These are phyloP conservation scores for Cryptus viduatorius DNA, from an alignment of 2,888 invertebrate genomes.

Conservation along the genomic window DNA sequence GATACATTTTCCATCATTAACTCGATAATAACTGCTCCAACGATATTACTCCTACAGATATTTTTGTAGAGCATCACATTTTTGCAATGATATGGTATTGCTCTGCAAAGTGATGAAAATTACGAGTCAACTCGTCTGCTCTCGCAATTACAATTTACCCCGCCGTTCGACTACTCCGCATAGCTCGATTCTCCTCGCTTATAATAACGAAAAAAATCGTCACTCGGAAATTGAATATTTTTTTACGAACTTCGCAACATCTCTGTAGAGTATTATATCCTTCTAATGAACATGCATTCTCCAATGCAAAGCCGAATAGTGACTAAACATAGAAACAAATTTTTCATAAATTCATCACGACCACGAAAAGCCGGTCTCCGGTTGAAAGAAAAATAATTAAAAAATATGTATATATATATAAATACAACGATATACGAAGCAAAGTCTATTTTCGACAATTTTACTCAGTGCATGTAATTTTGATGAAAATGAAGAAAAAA, in stretches of 20 bases:
- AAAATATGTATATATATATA: too few species aligned
- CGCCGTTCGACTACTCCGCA: neutral
- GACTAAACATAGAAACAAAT: neutral
- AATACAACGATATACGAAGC: too few species aligned
- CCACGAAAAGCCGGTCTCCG: too few species aligned
- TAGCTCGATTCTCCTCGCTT: neutral
- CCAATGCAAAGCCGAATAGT: too few species aligned
- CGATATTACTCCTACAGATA: neutral
- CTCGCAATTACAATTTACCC: neutral
- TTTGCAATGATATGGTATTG: neutral
- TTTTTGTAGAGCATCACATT: neutral
- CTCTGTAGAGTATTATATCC: too few species aligned
- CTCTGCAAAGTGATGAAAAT: neutral
- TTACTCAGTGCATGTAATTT: neutral
- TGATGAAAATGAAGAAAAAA: slow-evolving; percentile 52
- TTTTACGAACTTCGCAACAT: too few species aligned
- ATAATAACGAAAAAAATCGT: neutral
- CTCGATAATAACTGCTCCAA: neutral
- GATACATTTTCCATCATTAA: neutral
- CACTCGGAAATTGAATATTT: too few species aligned
- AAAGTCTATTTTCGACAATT: neutral
- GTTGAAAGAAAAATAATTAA: too few species aligned
- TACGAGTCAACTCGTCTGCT: neutral
- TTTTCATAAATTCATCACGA: neutral
- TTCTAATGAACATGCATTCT: too few species aligned